Evolutionary conservation across 2,113 vertebrate genomes (phyloP), one percentile per base, ranked within the genome.

Genomic region (Prolemur simus): DNA sequence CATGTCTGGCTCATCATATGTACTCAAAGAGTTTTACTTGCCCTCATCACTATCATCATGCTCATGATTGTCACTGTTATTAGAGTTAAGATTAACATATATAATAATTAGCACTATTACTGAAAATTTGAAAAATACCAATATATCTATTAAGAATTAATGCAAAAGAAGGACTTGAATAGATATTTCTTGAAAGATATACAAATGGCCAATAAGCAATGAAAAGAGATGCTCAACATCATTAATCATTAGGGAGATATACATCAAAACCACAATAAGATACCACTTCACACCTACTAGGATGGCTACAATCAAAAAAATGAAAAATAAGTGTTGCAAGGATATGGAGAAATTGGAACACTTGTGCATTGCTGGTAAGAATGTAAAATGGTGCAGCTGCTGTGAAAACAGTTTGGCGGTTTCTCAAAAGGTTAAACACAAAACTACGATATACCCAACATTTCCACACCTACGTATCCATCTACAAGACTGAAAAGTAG

Each of bases 241-340:
- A 95, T 21, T 49, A 80, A 60, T 73, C 15, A 64, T 20, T 13
- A 83, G 80, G 32, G 18, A 85, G 88, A 88, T 37, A 34, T 37
- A 93, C 81, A 96, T 82, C 34, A 91, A 95, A 97, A 64, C 20
- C 56, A 89, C 32, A 76, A 15, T 17, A 32, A 87, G n/a, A 37
- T 64, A 73, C 47, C 52, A 76, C 68, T 87, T 90, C 96, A 73
- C 2, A 52, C 2, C 3, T 60, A 32, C 29, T 37, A 74, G 10
- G 47, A 39, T 64, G 47, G 47, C 63, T 90, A 47, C 32, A 86
- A 87, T 60, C 52, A 66, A 52, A 92, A 92, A 89, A 81, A 63
- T 23, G 69, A 23, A 84, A 88, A 95, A 84, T n/a, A 87, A 81
- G 58, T 42, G 6, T 74, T 54, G 21, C 25, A 93, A 87, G 42